Conservation (phyloP, 1,140 invertebrate genomes). For the Rhagoletis zephyria region DNA sequence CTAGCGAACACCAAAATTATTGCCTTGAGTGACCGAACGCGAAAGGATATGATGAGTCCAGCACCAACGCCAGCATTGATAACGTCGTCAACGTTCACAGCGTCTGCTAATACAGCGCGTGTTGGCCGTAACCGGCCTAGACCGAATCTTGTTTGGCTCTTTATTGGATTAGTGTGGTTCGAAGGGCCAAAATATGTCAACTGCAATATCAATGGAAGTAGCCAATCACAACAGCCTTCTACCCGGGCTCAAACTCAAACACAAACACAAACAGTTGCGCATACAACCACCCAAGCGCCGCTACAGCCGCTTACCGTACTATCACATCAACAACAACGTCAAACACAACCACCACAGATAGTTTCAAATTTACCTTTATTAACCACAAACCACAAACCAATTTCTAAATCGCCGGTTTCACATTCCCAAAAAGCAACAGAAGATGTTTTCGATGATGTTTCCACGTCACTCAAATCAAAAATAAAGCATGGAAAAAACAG, state of each 20-base stretch:
- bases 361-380: constrained; percentile 58
- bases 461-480: neutral
- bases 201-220: constrained; percentile 62
- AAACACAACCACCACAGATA: neutral
- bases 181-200: constrained; percentile 66
- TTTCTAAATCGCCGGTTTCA: neutral
- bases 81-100: neutral
- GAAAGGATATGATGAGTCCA: neutral
- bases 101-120: neutral
- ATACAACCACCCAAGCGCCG: neutral
- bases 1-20: constrained; percentile 24
- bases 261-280: neutral
- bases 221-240: neutral
- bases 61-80: neutral
- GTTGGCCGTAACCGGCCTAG: constrained; percentile 56
- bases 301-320: neutral
- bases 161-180: constrained; percentile 70
- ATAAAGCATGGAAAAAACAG: neutral
- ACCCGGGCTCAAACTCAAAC: neutral
- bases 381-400: neutral
- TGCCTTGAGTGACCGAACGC: neutral
- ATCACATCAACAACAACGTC: constrained; percentile 21
- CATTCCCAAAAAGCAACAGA: neutral
- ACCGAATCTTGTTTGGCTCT: constrained; percentile 67
- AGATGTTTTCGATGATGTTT: neutral